A percentile compares a stretch with the other conserved stretches of the same genome.
Evolutionary conservation across 2,113 vertebrate genomes (phyloP).

Genomic region (Alectura lathami): DNA sequence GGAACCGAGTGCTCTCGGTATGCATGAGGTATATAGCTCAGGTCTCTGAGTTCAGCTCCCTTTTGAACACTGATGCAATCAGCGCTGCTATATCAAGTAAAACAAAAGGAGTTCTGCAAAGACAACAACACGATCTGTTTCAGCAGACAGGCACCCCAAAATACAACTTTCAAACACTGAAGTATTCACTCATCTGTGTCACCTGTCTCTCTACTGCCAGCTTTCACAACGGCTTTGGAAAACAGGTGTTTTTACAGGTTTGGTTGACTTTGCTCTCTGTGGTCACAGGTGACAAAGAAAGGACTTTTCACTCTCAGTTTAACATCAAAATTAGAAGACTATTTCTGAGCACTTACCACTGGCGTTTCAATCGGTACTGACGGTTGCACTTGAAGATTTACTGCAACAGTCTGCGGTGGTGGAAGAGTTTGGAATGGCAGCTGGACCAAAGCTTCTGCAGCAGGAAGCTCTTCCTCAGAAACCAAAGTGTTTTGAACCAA

Average conservation of each 20-base stretch:
- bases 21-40: background rate
- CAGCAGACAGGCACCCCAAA: background rate
- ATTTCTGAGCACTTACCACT: slow-evolving; percentile 80
- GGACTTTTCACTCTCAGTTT: background rate
- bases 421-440: slow-evolving; percentile 90
- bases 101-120: slow-evolving; percentile 73
- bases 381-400: slow-evolving; percentile 90
- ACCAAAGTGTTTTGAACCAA: slow-evolving; percentile 85
- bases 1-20: background rate
- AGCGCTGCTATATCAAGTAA: slow-evolving; percentile 59
- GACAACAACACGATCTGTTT: slow-evolving; percentile 39
- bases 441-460: slow-evolving; percentile 88
- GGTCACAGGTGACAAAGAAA: background rate
- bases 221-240: background rate
- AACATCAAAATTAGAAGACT: slow-evolving; percentile 6
- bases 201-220: background rate
- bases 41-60: background rate
- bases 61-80: slow-evolving; percentile 61
- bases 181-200: background rate
- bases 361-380: slow-evolving; percentile 76
- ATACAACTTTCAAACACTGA: background rate
- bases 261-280: background rate
- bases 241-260: background rate
- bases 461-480: slow-evolving; percentile 87
- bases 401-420: slow-evolving; percentile 91